These are phyloP conservation scores for Gasterosteus aculeatus DNA, from an alignment of 2,113 vertebrate genomes.

Conservation along the genomic window DNA sequence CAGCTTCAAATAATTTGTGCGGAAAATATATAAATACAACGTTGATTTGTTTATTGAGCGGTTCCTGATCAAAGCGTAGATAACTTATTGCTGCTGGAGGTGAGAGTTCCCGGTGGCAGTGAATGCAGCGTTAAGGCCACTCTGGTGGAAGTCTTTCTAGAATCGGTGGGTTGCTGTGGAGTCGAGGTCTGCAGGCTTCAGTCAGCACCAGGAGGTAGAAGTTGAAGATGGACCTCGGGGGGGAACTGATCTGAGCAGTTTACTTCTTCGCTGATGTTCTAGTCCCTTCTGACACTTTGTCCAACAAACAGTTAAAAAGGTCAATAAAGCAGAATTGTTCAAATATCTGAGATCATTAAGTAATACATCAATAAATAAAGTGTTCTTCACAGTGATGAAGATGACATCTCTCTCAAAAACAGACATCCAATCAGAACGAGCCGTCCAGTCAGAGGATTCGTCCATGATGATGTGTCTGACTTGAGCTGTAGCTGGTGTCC, in stretches of 20 bases:
- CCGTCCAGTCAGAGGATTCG: neutral
- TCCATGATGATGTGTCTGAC: neutral
- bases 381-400: neutral
- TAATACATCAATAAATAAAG: too few relatives aligned
- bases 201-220: conserved; percentile 20
- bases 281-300: too few relatives aligned
- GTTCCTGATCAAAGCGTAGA: neutral
- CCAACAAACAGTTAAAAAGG: too few relatives aligned
- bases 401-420: neutral
- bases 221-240: neutral
- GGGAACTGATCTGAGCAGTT: too few relatives aligned
- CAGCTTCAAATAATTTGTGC: neutral
- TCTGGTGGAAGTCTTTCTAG: conserved; percentile 34
- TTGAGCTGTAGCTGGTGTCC: too few relatives aligned
- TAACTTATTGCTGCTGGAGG: conserved; percentile 5
- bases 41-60: neutral
- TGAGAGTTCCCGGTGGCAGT: conserved; percentile 19
- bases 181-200: conserved; percentile 6
- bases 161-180: neutral
- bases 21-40: neutral
- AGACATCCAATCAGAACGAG: neutral
- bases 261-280: too few relatives aligned
- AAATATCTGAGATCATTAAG: too few relatives aligned
- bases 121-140: conserved; percentile 46
- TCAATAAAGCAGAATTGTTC: too few relatives aligned